Evolutionary conservation across 1,140 invertebrate genomes (phyloP).

Genomic region (Pseudomyrmex concolor): DNA sequence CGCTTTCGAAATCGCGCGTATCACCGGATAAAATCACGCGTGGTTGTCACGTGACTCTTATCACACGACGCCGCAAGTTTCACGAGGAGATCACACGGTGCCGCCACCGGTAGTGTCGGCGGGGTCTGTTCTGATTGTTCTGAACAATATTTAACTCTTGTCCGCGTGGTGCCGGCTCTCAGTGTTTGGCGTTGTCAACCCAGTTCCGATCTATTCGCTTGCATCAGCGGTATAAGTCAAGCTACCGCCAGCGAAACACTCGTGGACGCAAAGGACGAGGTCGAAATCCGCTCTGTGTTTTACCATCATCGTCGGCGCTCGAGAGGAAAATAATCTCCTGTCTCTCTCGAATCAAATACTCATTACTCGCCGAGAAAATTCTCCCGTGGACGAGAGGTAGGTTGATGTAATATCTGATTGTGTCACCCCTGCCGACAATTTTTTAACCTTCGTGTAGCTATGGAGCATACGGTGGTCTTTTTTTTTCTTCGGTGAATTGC

Average conservation of each 20-base stretch:
- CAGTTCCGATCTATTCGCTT: background rate
- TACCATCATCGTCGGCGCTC: background rate
- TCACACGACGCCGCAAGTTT: background rate
- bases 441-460: background rate
- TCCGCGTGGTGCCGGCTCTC: constrained; percentile 71
- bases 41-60: constrained; percentile 42
- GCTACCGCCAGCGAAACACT: background rate
- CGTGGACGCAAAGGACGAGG: background rate
- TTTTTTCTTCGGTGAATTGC: background rate
- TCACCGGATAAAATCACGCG: no score
- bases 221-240: no score
- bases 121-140: constrained; percentile 17
- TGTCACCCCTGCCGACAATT: background rate
- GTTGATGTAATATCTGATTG: background rate
- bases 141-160: constrained; percentile 76
- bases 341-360: background rate
- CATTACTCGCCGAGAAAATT: no score
- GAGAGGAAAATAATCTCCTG: background rate
- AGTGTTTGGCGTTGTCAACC: constrained; percentile 58
- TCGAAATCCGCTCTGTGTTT: no score
- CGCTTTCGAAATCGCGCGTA: background rate
- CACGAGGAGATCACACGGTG: background rate
- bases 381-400: background rate
- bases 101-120: constrained; percentile 28
- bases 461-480: background rate